Evolutionary conservation across 2,888 invertebrate species (phyloP), one percentile per base, ranked within the genome.

Genomic region (Chloroclysta siterata): DNA sequence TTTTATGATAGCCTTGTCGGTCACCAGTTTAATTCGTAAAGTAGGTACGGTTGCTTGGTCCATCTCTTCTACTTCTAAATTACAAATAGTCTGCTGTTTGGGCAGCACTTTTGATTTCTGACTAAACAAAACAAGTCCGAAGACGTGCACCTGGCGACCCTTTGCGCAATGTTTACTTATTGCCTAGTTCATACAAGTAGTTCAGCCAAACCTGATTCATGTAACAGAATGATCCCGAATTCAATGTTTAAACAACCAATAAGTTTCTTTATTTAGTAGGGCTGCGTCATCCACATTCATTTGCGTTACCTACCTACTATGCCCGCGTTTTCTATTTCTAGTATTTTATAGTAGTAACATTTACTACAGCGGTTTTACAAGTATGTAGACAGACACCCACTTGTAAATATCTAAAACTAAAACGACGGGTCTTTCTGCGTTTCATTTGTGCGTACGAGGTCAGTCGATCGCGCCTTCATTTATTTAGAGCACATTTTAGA

Each of bases 181-280:
- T 33, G 13, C 6, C 10, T n/a, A 48, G 29, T 42, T 39, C 15
- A 22, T 57, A 47, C 39, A 44, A 52, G 33, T 39, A 28, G 52
- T 39, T 44, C 22, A 52, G 48, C 52, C 41, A 53, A 50, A 50
- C 29, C 51, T 53, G 56, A 47, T 51, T 61, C 54, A 58, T 58
- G 42, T 54, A 46, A 53, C 36, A 39, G 47, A 46, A 60, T 53
- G 51, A 58, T 54, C 15, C 51, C 29, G 41, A 55, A 44, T 50
- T n/a, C 22, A 51, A 54, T 51, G 15, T 60, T 14, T 52, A 58
- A 57, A 59, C 65, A 58, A 61, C 47, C 58, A 47, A 59, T 59
- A 59, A 61, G 58, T 48, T 62, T 59, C 58, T 11, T 61, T 41
- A 58, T 65, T 65, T 65, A 65, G 57, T 61, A 54, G 13, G 17